phyloP scores from a whole-genome alignment of 2,888 invertebrate genomes.

The Selenia dentaria region DNA sequence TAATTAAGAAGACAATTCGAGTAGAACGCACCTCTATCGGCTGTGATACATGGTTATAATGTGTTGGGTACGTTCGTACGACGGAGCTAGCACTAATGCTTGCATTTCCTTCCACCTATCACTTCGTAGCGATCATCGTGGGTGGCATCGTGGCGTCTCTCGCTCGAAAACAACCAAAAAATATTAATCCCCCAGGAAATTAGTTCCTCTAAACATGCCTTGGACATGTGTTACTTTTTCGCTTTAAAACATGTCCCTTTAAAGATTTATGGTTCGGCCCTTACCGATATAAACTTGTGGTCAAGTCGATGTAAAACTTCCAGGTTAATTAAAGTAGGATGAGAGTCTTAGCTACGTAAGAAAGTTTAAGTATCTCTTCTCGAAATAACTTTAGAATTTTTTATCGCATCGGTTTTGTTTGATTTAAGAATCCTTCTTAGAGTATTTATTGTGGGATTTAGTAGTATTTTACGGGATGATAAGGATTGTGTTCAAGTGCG shows the following conservation, averaged over 20 bases:
- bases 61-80: constrained; percentile 29
- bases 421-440: constrained; percentile 57
- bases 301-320: constrained; percentile 61
- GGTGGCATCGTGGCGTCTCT: constrained; percentile 73
- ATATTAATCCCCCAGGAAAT: constrained; percentile 74
- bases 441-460: constrained; percentile 66
- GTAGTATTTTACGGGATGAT: constrained; percentile 72
- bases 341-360: constrained; percentile 26
- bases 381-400: constrained; percentile 39
- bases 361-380: constrained; percentile 16
- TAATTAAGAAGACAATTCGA: no score
- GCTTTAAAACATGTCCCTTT: constrained; percentile 71
- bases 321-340: constrained; percentile 56
- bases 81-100: constrained; percentile 45
- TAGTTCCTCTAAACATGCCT: constrained; percentile 80
- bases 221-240: constrained; percentile 83
- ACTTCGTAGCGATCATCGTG: constrained; percentile 66
- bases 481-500: constrained; percentile 59
- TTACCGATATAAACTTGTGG: constrained; percentile 70
- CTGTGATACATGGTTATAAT: constrained; percentile 9
- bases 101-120: constrained; percentile 51
- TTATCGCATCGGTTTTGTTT: constrained; percentile 61
- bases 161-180: constrained; percentile 67
- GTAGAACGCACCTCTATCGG: not conserved
- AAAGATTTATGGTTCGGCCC: constrained; percentile 75